These are phyloP conservation scores for Xestia sexstrigata DNA, from an alignment of 2,888 invertebrate genomes.

Conservation along the genomic window DNA sequence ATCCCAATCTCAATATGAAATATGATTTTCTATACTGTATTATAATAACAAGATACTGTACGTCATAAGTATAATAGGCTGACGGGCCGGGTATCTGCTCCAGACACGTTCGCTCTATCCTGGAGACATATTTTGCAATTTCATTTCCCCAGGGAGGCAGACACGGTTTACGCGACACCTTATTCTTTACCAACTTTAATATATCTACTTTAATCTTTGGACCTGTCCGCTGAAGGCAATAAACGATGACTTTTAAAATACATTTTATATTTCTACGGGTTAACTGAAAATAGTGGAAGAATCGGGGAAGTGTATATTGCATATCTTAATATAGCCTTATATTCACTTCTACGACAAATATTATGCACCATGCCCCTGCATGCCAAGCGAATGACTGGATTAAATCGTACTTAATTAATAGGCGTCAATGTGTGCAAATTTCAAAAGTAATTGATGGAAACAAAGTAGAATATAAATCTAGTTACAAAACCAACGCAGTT, in stretches of 20 bases:
- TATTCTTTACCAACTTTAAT: slow-evolving; percentile 82
- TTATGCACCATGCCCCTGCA: no score
- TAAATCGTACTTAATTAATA: no score
- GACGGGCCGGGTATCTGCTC: slow-evolving; percentile 60
- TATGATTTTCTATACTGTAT: slow-evolving; percentile 39
- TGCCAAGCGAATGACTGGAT: no score
- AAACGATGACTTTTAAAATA: slow-evolving; percentile 55
- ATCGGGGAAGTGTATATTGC: no score
- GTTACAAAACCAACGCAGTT: no score
- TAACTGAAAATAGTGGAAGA: slow-evolving; percentile 12
- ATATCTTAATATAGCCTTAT: no score
- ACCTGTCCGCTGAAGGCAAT: slow-evolving; percentile 70
- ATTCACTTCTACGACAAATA: no score
- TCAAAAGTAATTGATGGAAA: no score
- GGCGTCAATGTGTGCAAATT: no score
- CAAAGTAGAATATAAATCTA: no score
- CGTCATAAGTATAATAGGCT: slow-evolving; percentile 59
- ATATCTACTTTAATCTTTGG: slow-evolving; percentile 81
- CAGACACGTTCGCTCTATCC: slow-evolving; percentile 79
- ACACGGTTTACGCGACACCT: slow-evolving; percentile 80
- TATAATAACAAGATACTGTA: slow-evolving; percentile 53
- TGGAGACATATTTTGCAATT: slow-evolving; percentile 86
- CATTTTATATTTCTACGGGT: slow-evolving; percentile 5
- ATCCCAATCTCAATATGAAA: slow-evolving; percentile 47
- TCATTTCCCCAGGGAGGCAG: slow-evolving; percentile 84